Base-by-base conservation (phyloP, 2,888 invertebrate genomes). In the Callyntrura sp. region DNA sequence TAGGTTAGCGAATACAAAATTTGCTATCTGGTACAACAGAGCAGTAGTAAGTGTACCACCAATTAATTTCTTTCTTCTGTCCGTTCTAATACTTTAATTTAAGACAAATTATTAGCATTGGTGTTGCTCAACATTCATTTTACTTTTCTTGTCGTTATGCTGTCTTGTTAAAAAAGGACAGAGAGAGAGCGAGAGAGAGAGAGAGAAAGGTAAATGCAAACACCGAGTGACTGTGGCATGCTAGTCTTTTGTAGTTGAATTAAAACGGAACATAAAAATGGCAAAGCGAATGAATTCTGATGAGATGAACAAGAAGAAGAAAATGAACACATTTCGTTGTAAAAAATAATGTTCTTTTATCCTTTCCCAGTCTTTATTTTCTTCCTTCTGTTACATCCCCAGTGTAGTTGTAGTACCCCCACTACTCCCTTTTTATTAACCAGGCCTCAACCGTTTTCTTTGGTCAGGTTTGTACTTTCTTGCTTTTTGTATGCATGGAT, bases 61-160 rank as follows among this genome's bases (percentile, higher is more conserved):
- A 88, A 88, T 88, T 88, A 88, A 88, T 88, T 88, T 82, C 82
- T 76, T 60, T 88, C 78, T 70, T 55, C 23, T 43, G n/a, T 14
- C 45, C n/a, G n/a, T 83, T 8, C 45, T 23, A 57, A 57, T 57
- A 62, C n/a, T n/a, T 35, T n/a, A n/a, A 65, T 65, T 65, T 11
- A 11, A 17, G 35, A 12, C 12, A 35, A 35, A 65, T 65, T 65
- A 65, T 65, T 35, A 12, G 65, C 65, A 35, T 2, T 12, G 65
- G 48, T 48, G 9, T 20, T 43, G 48, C 48, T 20, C 48, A 48
- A 73, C 25, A 48, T 73, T 48, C 17, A 48, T 45, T 73, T 48
- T 20, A 45, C 73, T 45, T 20, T 45, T 45, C 48, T 45, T 43
- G 43, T 70, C 65, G 23, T 23, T 65, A 11, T 25, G 14, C n/a